Percentiles rank a stretch among this genome's conserved stretches.
Evolutionary conservation across 2,113 vertebrate species (phyloP).

Genomic region (Amblyopsis rosae): DNA sequence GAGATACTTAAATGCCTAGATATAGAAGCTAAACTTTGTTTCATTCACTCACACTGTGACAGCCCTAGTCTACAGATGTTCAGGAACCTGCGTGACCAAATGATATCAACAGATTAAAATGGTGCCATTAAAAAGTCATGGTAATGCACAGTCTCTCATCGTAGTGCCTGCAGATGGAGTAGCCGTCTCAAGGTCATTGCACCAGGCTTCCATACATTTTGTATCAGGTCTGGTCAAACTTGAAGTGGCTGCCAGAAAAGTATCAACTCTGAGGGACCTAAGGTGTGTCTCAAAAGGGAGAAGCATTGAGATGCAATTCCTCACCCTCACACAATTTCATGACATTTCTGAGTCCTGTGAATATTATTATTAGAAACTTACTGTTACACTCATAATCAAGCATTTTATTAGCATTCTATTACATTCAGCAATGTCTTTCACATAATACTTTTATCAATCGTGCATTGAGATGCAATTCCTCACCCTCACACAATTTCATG

Average conservation of each 20-base stretch:
- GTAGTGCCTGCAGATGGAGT: conserved; percentile 21
- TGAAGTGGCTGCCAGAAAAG: conserved; percentile 41
- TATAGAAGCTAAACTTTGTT: not conserved
- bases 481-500: not conserved
- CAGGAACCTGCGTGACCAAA: conserved; percentile 23
- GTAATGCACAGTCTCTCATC: conserved; percentile 47
- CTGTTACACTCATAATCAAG: too few relatives aligned
- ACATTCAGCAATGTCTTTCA: too few relatives aligned
- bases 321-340: not conserved
- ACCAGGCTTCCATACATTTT: conserved; percentile 56
- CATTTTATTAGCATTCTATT: too few relatives aligned
- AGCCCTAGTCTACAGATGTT: conserved; percentile 7
- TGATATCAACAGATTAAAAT: not conserved
- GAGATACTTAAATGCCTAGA: too few relatives aligned
- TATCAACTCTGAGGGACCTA: conserved; percentile 23
- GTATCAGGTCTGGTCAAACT: conserved; percentile 39
- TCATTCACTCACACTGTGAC: conserved; percentile 8
- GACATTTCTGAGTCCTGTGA: conserved; percentile 19
- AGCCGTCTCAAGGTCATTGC: conserved; percentile 56
- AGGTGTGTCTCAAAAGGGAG: conserved; percentile 14
- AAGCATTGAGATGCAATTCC: conserved; percentile 9
- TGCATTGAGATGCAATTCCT: conserved; percentile 9
- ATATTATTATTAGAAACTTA: not conserved
- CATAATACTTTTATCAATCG: not conserved
- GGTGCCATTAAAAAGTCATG: conserved; percentile 39